Evolutionary conservation across 2,888 invertebrate genomes (phyloP).

Genomic region (Calliopum simillimum): DNA sequence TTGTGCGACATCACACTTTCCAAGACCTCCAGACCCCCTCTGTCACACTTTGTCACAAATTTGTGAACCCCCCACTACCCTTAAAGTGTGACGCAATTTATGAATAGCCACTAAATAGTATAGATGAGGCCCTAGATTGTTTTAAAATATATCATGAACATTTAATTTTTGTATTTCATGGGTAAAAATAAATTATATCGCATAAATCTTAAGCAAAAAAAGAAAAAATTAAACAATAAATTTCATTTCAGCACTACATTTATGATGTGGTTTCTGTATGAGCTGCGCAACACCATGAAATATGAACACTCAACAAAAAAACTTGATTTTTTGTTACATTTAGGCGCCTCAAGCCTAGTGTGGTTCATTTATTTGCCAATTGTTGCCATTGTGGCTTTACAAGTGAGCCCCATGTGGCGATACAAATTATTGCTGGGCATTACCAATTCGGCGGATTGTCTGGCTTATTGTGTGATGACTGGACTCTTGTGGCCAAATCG

Average conservation of each 20-base stretch:
- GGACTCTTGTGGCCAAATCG: conserved; percentile 96
- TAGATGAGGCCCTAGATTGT: too few relatives aligned
- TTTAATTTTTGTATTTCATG: conserved; percentile 22
- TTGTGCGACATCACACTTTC: too few relatives aligned
- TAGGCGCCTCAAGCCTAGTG: conserved; percentile 96
- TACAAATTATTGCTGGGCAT: conserved; percentile 94
- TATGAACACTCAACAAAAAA: conserved; percentile 86
- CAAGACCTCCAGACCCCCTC: too few relatives aligned
- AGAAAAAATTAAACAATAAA: background rate
- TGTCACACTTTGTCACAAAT: too few relatives aligned
- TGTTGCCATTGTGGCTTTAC: conserved; percentile 91
- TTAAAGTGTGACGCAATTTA: too few relatives aligned
- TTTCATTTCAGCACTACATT: conserved; percentile 73
- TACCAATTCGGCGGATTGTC: conserved; percentile 94
- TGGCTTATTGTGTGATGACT: conserved; percentile 95
- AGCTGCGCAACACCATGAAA: conserved; percentile 80
- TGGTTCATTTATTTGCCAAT: conserved; percentile 99
- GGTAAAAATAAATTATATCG: background rate
- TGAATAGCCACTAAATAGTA: too few relatives aligned
- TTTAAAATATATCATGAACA: too few relatives aligned
- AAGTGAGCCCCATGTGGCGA: conserved; percentile 95
- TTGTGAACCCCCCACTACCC: too few relatives aligned
- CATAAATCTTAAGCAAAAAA: too few relatives aligned
- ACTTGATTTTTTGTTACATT: conserved; percentile 92
- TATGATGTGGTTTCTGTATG: conserved; percentile 89